These are phyloP conservation scores for Amblyornis subalaris DNA, from an alignment of 2,113 vertebrate genomes.

Conservation along the genomic window DNA sequence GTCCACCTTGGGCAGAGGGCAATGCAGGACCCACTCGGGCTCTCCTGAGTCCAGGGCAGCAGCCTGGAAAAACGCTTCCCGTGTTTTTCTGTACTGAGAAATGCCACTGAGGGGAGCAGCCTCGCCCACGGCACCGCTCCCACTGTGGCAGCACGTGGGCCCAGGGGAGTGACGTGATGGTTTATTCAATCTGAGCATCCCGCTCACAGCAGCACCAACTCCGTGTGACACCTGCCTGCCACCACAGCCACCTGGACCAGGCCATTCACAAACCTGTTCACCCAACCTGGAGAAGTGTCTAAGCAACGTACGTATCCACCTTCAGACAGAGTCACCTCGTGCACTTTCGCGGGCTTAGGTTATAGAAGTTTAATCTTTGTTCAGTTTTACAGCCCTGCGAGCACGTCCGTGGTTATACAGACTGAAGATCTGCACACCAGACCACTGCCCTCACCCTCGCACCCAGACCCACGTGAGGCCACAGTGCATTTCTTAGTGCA, in stretches of 20 bases:
- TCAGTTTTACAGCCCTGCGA: neutral
- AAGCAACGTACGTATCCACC: neutral
- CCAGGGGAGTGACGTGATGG: rapidly evolving
- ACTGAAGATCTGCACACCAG: neutral
- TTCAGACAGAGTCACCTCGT: rapidly evolving
- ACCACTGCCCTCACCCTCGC: neutral
- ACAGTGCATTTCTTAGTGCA: neutral
- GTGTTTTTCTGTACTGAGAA: neutral
- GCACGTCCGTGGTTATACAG: neutral
- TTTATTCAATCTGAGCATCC: neutral
- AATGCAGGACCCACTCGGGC: rapidly evolving
- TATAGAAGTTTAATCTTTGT: rapidly evolving
- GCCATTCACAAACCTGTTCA: neutral
- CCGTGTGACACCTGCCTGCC: rapidly evolving
- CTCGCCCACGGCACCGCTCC: too few relatives aligned
- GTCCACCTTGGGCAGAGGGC: neutral
- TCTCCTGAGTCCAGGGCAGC: neutral
- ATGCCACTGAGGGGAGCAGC: neutral
- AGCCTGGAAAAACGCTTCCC: neutral
- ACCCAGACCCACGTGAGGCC: neutral
- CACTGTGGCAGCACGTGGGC: rapidly evolving
- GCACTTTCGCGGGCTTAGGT: rapidly evolving
- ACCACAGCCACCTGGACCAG: neutral
- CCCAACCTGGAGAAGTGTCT: neutral
- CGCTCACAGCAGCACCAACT: neutral